Evolutionary conservation across 2,113 vertebrate species (phyloP), one percentile per base, ranked within the genome.

Genomic region (Oncorhynchus gorbuscha): DNA sequence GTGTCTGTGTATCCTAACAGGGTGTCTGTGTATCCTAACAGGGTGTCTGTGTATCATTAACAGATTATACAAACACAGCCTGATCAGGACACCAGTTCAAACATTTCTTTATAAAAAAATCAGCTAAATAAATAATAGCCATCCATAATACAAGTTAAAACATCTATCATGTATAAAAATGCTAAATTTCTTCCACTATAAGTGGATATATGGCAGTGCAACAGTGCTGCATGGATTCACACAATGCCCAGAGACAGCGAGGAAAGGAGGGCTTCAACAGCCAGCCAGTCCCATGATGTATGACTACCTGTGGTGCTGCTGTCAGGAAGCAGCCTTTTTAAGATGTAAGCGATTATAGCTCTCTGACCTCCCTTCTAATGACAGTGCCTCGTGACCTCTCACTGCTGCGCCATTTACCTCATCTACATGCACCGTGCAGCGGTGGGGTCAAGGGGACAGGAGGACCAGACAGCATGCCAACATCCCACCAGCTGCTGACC

Each of bases 281-380:
- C 28, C 7, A 49, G 32, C n/a, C 67, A 69, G 67, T 69, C 32
- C 67, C 30, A 30, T 76, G 75, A 81, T 85, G 78, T 49, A 70
- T 49, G 69, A 8, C 45, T 70, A 84, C 78, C 79, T 79, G 76
- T 76, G 70, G 72, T 5, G 59, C 73, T 35, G 59, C 79, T 93
- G 90, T 91, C 89, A 91, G 74, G 76, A 76, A 86, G 75, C 85
- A 86, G 76, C 79, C 79, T 74, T 74, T 82, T 87, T 81, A 86
- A 70, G 59, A 84, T 85, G 85, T 89, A 90, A 93, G 68, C 74
- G 85, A 92, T 85, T 90, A 90, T 81, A 82, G 83, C 67, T 61
- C 79, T 69, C 67, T 85, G 77, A 84, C 79, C 69, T 88, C 85
- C n/a, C 62, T 35, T 79, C 79, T 81, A 82, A 87, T 81, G 80